A percentile compares a stretch with the other conserved stretches of the same genome.
Conservation (phyloP, 1,140 invertebrate species). For the Phymorhynchus buccinoides region DNA sequence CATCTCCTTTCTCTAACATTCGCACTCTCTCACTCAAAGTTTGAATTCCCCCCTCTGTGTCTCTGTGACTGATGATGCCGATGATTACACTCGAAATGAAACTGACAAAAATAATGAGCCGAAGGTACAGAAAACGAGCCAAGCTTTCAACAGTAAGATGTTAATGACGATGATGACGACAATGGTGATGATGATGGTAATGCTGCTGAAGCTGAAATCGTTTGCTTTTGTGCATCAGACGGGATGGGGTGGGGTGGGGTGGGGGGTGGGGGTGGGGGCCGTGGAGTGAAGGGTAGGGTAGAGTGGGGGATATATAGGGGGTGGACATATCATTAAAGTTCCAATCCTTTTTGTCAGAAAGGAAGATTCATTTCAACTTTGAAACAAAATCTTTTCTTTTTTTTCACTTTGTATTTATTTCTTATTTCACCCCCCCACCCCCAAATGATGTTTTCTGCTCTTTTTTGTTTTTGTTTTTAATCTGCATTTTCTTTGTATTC, state of each 20-base stretch:
- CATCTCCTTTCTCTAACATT: neutral
- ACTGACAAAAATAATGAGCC: neutral
- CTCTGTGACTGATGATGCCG: neutral
- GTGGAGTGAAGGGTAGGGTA: too few species aligned
- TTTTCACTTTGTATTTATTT: neutral
- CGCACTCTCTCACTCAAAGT: neutral
- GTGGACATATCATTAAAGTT: neutral
- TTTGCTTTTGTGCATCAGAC: neutral
- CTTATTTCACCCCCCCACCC: neutral
- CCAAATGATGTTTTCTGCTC: neutral
- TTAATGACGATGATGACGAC: neutral
- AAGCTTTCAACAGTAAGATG: too few species aligned
- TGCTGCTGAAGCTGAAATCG: neutral
- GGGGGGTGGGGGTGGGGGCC: too few species aligned
- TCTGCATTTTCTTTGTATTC: too few species aligned
- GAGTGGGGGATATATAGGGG: too few species aligned
- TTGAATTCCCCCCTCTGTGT: neutral
- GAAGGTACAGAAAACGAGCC: too few species aligned
- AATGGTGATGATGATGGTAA: neutral
- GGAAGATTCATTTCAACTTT: constrained; percentile 4
- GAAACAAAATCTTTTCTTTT: neutral
- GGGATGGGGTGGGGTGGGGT: too few species aligned
- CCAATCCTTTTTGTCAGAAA: neutral
- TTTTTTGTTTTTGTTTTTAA: too few species aligned
- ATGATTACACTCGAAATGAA: neutral